A percentile compares a stretch with the other conserved stretches of the same genome.
Conservation (phyloP, 2,797 vertebrate species). For the Sparus aurata region DNA sequence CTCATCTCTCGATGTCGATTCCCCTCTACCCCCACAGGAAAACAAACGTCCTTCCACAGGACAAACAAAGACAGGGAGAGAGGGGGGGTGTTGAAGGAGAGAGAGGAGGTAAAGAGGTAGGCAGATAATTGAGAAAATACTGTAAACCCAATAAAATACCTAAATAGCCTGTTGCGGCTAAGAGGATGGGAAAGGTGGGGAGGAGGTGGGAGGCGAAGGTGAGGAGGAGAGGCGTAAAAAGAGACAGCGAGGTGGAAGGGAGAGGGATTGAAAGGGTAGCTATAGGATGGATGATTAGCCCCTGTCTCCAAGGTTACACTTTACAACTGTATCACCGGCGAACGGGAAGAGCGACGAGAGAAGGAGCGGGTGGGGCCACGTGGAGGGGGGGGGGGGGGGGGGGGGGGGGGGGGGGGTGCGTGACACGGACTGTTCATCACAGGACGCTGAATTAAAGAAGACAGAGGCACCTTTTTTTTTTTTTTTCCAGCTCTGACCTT, state of each 20-base stretch:
- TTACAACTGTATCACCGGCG: conserved; percentile 78
- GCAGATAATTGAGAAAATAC: conserved; percentile 70
- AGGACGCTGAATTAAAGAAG: conserved; percentile 54
- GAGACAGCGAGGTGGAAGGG: conserved; percentile 43
- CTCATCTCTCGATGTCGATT: conserved; percentile 85
- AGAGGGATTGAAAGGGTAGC: conserved; percentile 72
- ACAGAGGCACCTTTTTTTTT: conserved; percentile 56
- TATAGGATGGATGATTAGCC: conserved; percentile 82
- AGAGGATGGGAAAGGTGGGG: conserved; percentile 33
- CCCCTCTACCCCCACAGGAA: conserved; percentile 80
- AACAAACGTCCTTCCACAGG: conserved; percentile 86
- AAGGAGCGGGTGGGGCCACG: conserved; percentile 4
- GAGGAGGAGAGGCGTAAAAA: conserved; percentile 30
- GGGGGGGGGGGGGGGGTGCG: too few relatives aligned
- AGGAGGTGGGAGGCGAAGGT: conserved; percentile 30
- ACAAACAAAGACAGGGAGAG: conserved; percentile 77
- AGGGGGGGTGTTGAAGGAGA: not conserved
- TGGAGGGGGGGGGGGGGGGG: conserved; percentile 45
- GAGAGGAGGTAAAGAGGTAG: conserved; percentile 36
- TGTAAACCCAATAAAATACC: conserved; percentile 67
- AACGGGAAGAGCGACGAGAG: conserved; percentile 28
- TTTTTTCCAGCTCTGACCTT: conserved; percentile 61
- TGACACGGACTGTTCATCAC: conserved; percentile 69
- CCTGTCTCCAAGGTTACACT: conserved; percentile 83
- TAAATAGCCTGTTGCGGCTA: conserved; percentile 51